Base-by-base conservation (phyloP, 2,888 invertebrate species). In the Caenorhabditis becei region DNA sequence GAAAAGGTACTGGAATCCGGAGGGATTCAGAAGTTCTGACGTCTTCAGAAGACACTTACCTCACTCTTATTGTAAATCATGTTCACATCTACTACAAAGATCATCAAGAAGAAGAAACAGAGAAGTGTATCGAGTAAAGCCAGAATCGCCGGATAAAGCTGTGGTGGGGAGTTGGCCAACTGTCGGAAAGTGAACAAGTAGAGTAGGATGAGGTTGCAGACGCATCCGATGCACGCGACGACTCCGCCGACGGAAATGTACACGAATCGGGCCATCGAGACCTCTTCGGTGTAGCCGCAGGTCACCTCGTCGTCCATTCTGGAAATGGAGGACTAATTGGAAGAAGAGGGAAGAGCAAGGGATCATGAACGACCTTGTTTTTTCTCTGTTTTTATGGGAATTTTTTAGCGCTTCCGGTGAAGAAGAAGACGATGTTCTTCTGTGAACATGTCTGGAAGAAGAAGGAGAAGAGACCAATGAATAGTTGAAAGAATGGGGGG, bases 71-170 rank as follows among this genome's bases (percentile, higher is more conserved):
- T 80, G 62, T 85, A 88, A 20, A 84, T 83, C 85, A 85, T 85
- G 51, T 80, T 77, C 14, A 86, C 87, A 65, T 88, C 88, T 28
- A 88, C 83, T 14, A 87, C 88, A 58, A 88, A 88, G 7, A 88
- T 75, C 63, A 88, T 72, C 1, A 88, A 54, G 67, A 88, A 88
- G 56, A 85, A 77, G 32, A 81, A 74, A 54, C 88, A 88, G 24
- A 88, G 75, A 11, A 84, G 69, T 0, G 80, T 66, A 54, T 88
- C 88, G n/a, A 88, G 49, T 41, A 88, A 56, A 7, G 86, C 79
- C 26, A 88, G 67, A 58, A 85, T 77, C 4, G 88, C 85, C 24
- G 87, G 87, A 69, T 88, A 88, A 10, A 88, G 61, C 32, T 87
- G 87, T 1, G 88, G 85, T 23, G 88, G 86, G 8, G 85, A 77